These are phyloP conservation scores for Calliopsis andreniformis DNA, from an alignment of 1,140 invertebrate species.

Conservation along the genomic window DNA sequence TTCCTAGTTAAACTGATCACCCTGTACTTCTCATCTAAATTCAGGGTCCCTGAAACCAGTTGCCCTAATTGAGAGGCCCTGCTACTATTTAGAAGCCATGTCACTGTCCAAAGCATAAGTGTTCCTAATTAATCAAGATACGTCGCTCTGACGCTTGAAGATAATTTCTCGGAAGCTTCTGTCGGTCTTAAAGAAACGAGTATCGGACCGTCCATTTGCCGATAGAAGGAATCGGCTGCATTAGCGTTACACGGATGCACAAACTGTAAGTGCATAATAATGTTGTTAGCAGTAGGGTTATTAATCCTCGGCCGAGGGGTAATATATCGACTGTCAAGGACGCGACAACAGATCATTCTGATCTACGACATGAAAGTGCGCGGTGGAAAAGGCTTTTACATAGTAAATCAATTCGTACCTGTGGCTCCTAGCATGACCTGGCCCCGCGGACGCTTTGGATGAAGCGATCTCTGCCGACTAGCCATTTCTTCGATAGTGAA, in stretches of 20 bases:
- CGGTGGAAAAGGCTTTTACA: conserved; percentile 34
- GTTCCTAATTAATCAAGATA: neutral
- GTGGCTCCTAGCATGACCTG: conserved; percentile 9
- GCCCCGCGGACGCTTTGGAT: conserved; percentile 3
- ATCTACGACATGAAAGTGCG: conserved; percentile 34
- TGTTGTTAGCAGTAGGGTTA: conserved; percentile 27
- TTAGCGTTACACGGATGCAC: neutral
- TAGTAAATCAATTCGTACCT: conserved; percentile 44
- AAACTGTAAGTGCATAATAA: conserved; percentile 13
- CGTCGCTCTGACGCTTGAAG: neutral
- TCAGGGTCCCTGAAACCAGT: no score
- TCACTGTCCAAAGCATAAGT: no score
- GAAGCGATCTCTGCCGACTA: conserved; percentile 19
- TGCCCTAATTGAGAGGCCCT: no score
- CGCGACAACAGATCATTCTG: conserved; percentile 36
- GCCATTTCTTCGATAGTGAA: conserved; percentile 22
- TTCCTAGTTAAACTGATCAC: no score
- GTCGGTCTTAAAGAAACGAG: neutral
- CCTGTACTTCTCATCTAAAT: no score
- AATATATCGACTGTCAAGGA: conserved; percentile 38
- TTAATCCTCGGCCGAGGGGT: conserved; percentile 26
- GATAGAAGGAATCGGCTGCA: neutral
- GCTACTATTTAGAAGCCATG: no score
- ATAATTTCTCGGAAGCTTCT: neutral
- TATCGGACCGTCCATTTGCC: neutral